phyloP scores from a whole-genome alignment of 1,140 invertebrate genomes.

The Latrodectus geometricus region DNA sequence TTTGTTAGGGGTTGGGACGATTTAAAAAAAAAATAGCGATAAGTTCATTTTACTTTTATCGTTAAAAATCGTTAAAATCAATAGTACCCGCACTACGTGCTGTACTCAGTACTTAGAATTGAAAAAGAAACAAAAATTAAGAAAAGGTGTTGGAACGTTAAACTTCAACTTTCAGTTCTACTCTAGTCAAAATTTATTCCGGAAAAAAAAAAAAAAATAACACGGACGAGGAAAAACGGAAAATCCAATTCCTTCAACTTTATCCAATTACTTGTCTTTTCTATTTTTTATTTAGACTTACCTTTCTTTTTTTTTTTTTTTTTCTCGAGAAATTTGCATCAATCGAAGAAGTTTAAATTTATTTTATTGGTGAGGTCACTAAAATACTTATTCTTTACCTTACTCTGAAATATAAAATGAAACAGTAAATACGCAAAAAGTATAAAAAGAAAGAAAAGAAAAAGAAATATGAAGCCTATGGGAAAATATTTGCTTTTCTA shows the following conservation, averaged over 20 bases:
- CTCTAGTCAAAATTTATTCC: constrained; percentile 46
- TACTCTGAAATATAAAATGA: not conserved
- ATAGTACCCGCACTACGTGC: not conserved
- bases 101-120: not conserved
- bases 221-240: not conserved
- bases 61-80: constrained; percentile 6
- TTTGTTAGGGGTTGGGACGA: too few relatives aligned
- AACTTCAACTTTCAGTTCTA: constrained; percentile 23
- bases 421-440: not conserved
- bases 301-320: not conserved
- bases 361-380: constrained; percentile 38
- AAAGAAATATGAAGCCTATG: constrained; percentile 20
- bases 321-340: constrained; percentile 27
- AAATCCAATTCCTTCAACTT: constrained; percentile 45
- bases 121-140: not conserved
- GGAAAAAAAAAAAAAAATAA: not conserved
- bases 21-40: not conserved
- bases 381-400: constrained; percentile 8
- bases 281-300: not conserved
- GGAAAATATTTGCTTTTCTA: constrained; percentile 45
- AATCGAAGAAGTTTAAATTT: constrained; percentile 42
- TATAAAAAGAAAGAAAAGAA: not conserved
- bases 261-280: constrained; percentile 38
- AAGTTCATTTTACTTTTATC: constrained; percentile 23
- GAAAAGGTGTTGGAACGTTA: constrained; percentile 32